Evolutionary conservation across 2,797 vertebrate species (phyloP), one percentile per base, ranked within the genome.

Genomic region (Sebastes hubbsi): DNA sequence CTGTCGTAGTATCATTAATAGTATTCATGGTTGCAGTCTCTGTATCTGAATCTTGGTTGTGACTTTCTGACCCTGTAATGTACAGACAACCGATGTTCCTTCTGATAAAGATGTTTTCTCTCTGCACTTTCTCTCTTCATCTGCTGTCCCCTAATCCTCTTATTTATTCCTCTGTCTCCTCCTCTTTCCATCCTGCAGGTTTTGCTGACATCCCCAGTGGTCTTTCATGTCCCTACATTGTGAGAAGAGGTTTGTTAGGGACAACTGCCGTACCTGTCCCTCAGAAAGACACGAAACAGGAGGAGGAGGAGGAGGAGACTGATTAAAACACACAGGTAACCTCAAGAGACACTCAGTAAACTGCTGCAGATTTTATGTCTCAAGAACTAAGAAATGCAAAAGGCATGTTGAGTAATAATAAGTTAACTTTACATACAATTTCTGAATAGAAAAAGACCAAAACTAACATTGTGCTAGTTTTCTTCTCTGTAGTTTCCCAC

Each of bases 121-220:
- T 72, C 30, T 27, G 56, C 4, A 3, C 22, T 14, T 61, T 13
- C n/a, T 65, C 16, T 14, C 4, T 46, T 61, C 30, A 9, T 65
- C 55, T 77, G 12, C 5, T 73, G 8, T 77, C 12, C 3, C 29
- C 8, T 55, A 11, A 69, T 67, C 14, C 18, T 65, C 38, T 12
- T 12, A 38, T 64, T 56, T 54, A 24, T 64, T 30, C 8, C 5
- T 60, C 42, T 7, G 1, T 62, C 38, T 32, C 5, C 38, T 4
- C 20, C 46, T 55, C 58, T 64, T 56, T 61, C 38, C 3, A 5
- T 72, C 61, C 38, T 82, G 54, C 85, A 97, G 96, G 96, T 60
- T 97, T 97, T 90, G 96, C 96, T 0, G 96, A 97, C 84, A 97
- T 97, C 71, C 96, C 96, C 38, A 95, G 74, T 4, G 96, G 96